Evolutionary conservation across 2,888 invertebrate species (phyloP).

Genomic region (Zhuqinia jingwanae): DNA sequence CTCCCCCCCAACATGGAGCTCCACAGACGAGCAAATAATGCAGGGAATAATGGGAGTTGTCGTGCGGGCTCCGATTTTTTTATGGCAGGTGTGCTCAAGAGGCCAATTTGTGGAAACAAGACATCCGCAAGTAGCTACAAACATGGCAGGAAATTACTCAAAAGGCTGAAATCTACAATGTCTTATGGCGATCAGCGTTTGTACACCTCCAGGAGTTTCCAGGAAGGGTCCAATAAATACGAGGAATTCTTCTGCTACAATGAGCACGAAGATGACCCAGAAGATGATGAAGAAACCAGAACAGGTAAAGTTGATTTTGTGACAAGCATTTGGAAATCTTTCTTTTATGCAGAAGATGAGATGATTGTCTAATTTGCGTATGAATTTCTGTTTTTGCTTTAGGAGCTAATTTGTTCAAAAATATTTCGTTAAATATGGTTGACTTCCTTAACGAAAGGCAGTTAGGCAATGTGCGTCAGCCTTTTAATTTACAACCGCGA

Average conservation of each 20-base stretch:
- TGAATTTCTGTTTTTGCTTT: not conserved
- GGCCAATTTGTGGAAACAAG: constrained; percentile 71
- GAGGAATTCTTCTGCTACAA: constrained; percentile 95
- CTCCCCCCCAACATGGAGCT: constrained; percentile 67
- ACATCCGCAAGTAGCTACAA: constrained; percentile 58
- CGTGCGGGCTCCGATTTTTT: constrained; percentile 72
- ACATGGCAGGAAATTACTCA: constrained; percentile 74
- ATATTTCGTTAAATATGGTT: constrained; percentile 87
- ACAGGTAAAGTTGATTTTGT: no score
- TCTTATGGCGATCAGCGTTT: constrained; percentile 77
- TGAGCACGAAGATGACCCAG: constrained; percentile 93
- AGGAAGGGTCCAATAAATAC: constrained; percentile 86
- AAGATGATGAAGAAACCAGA: constrained; percentile 84
- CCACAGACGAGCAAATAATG: constrained; percentile 49
- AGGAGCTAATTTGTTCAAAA: constrained; percentile 71
- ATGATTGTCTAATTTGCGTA: not conserved
- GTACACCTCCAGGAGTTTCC: constrained; percentile 76
- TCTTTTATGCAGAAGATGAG: no score
- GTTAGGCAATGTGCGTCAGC: constrained; percentile 83
- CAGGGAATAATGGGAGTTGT: constrained; percentile 57
- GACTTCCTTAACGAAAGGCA: constrained; percentile 92
- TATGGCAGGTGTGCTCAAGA: constrained; percentile 75
- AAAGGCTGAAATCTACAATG: constrained; percentile 74
- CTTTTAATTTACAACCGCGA: constrained; percentile 74
- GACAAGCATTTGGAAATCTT: no score